Conservation (phyloP, 2,888 invertebrate species). For the Drosophila bunnanda region DNA sequence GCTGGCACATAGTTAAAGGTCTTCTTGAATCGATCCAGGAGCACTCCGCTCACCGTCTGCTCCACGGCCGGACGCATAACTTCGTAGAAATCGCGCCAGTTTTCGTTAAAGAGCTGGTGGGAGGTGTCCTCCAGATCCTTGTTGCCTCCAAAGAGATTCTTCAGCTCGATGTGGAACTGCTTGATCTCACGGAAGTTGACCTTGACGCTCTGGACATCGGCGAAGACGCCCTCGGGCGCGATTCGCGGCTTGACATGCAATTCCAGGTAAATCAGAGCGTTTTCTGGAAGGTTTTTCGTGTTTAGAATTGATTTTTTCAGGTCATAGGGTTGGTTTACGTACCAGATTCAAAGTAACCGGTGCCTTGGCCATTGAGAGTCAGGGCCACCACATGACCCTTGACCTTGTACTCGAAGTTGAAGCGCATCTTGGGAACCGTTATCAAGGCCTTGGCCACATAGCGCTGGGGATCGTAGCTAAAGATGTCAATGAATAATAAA, state of each 20-base stretch:
- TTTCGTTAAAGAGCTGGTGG: slow-evolving; percentile 89
- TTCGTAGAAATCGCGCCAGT: slow-evolving; percentile 89
- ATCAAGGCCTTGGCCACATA: slow-evolving; percentile 73
- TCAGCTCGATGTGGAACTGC: slow-evolving; percentile 87
- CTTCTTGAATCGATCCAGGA: slow-evolving; percentile 87
- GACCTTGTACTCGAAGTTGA: slow-evolving; percentile 88
- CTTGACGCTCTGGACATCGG: slow-evolving; percentile 87
- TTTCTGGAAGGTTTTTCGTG: slow-evolving; percentile 38
- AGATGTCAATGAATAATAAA: background rate
- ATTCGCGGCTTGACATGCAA: slow-evolving; percentile 41
- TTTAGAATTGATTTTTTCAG: background rate
- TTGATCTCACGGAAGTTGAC: slow-evolving; percentile 87
- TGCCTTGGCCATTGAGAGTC: slow-evolving; percentile 87
- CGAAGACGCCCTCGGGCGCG: slow-evolving; percentile 85
- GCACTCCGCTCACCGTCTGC: slow-evolving; percentile 88
- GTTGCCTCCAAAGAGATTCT: slow-evolving; percentile 86
- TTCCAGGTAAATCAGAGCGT: slow-evolving; percentile 40
- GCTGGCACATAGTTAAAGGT: slow-evolving; percentile 88
- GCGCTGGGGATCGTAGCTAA: slow-evolving; percentile 51
- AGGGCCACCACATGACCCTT: slow-evolving; percentile 88
- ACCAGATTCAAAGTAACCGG: slow-evolving; percentile 87
- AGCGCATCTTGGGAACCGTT: slow-evolving; percentile 87
- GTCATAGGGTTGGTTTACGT: slow-evolving; percentile 76
- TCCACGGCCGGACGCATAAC: slow-evolving; percentile 88
- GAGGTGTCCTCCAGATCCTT: slow-evolving; percentile 87